A percentile compares a stretch with the other conserved stretches of the same genome.
Conservation (phyloP, 2,113 vertebrate genomes). For the Grus americana region DNA sequence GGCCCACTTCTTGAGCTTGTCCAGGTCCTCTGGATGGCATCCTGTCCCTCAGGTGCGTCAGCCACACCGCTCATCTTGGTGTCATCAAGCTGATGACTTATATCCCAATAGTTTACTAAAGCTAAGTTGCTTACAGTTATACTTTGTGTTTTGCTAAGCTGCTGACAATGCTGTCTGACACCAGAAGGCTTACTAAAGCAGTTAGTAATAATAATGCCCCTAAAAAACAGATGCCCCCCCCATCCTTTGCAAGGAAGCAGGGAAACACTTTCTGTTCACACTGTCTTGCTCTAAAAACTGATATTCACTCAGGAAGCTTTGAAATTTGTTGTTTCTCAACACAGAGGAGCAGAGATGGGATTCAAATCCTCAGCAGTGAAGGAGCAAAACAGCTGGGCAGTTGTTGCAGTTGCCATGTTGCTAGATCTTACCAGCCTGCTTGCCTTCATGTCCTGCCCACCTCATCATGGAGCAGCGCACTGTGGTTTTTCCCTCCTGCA, state of each 20-base stretch:
- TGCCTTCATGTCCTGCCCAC: neutral
- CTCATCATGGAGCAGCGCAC: neutral
- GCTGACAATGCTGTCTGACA: neutral
- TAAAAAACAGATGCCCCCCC: neutral
- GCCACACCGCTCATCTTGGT: accelerated
- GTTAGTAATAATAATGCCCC: neutral
- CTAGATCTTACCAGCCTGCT: neutral
- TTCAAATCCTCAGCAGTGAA: neutral
- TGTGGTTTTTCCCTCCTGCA: neutral
- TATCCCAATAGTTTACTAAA: neutral
- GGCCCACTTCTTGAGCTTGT: neutral
- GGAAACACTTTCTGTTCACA: neutral
- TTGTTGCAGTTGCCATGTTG: accelerated
- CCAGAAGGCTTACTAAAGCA: neutral
- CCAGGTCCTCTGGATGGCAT: neutral
- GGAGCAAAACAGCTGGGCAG: neutral
- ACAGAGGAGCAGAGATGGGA: neutral
- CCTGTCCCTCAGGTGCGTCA: neutral
- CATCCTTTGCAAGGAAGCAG: neutral
- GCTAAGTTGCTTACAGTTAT: neutral
- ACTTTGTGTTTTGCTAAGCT: neutral
- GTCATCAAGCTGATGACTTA: neutral
- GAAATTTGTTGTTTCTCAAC: neutral
- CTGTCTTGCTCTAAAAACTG: neutral
- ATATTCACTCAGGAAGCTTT: neutral